phyloP scores from a whole-genome alignment of 1,140 invertebrate genomes.

The Agrypnia vestita region DNA sequence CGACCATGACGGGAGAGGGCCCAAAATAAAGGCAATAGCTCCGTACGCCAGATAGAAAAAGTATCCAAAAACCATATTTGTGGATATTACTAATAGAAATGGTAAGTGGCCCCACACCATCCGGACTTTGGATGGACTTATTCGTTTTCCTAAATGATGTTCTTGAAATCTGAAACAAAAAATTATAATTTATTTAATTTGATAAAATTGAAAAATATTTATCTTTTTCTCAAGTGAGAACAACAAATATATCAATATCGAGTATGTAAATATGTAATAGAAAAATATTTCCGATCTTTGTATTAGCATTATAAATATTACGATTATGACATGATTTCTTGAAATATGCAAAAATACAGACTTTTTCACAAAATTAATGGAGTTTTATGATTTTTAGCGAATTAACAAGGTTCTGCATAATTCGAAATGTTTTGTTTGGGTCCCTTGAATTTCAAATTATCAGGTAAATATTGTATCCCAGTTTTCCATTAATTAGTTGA shows the following conservation, averaged over 20 bases:
- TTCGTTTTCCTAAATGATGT: slow-evolving; percentile 40
- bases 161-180: slow-evolving; percentile 50
- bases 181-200: background rate
- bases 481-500: background rate
- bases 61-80: slow-evolving; percentile 83
- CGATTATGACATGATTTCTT: too few relatives aligned
- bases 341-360: too few relatives aligned
- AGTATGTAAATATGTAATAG: too few relatives aligned
- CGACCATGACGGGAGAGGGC: slow-evolving; percentile 87
- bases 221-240: too few relatives aligned
- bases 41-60: slow-evolving; percentile 90
- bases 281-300: too few relatives aligned
- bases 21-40: slow-evolving; percentile 82
- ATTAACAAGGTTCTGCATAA: too few relatives aligned
- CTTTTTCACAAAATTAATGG: too few relatives aligned
- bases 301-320: too few relatives aligned
- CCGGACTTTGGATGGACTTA: slow-evolving; percentile 7
- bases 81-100: slow-evolving; percentile 72
- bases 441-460: background rate
- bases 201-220: background rate
- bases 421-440: too few relatives aligned
- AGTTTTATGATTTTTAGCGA: too few relatives aligned
- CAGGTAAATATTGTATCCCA: background rate
- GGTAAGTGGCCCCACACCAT: slow-evolving; percentile 64
- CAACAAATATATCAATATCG: too few relatives aligned